phyloP scores from a whole-genome alignment of 2,113 vertebrate species.

The Porphyrio hochstetteri region DNA sequence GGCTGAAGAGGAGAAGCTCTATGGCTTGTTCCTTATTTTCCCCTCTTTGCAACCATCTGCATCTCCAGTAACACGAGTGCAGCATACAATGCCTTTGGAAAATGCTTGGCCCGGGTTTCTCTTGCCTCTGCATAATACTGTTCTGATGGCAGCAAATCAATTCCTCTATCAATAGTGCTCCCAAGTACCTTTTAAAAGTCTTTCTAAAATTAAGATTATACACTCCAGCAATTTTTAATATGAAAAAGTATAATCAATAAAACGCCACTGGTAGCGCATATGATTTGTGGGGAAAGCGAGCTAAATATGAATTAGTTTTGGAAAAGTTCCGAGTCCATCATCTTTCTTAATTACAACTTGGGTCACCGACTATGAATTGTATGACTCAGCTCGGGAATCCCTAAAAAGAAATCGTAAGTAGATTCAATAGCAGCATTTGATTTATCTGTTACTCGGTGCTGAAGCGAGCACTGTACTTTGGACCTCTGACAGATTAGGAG shows the following conservation, averaged over 20 bases:
- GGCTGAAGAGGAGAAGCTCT: not conserved
- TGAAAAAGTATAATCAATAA: conserved; percentile 19
- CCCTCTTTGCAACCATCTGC: not conserved
- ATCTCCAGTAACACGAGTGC: not conserved
- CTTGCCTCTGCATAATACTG: not conserved
- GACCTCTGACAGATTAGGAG: not conserved
- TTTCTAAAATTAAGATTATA: conserved; percentile 17
- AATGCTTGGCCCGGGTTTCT: not conserved
- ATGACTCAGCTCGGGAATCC: conserved; percentile 22
- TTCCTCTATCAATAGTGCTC: not conserved
- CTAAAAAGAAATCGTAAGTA: conserved; percentile 5
- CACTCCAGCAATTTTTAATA: conserved; percentile 13
- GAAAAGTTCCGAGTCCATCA: conserved; percentile 33
- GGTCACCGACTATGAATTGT: not conserved
- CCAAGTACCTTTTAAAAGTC: conserved; percentile 11
- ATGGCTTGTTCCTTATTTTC: not conserved
- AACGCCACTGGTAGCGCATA: not conserved
- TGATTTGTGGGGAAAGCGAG: not conserved
- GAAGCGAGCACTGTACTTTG: not conserved
- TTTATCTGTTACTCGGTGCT: not conserved
- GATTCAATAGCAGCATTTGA: not conserved
- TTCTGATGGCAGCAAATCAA: conserved; percentile 10
- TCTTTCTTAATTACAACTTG: conserved; percentile 12
- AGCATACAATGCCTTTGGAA: not conserved
- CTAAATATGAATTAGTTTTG: conserved; percentile 25